Evolutionary conservation across 2,797 vertebrate species (phyloP), one percentile per base, ranked within the genome.

Genomic region (Protosalanx chinensis): DNA sequence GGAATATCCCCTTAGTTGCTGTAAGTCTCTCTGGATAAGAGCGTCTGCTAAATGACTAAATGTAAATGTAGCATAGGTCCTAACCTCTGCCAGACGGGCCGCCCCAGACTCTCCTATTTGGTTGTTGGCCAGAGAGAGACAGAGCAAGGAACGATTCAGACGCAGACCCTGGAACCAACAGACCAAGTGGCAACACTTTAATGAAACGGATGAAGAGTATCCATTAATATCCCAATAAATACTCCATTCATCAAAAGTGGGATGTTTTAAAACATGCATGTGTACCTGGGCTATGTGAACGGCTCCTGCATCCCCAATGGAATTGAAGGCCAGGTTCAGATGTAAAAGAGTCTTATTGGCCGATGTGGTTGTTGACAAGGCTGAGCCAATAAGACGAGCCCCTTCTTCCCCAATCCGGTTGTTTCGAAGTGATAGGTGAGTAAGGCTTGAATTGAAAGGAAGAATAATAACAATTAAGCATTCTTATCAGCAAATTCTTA

Each of bases 301-400:
- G 0, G 94, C 95, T 0, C 96, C 96, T 32, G 64, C 51, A 71
- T 97, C 94, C 0, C 93, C 90, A n/a, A 98, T 92, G 75, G 65
- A 85, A 78, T 98, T 98, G 87, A 94, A 97, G 15, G 90, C 88
- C 81, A 98, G 87, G 77, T 92, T 94, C 77, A 98, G 93, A 0
- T 89, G 91, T 41, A 87, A n/a, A 0, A 97, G 90, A 67, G 78
- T 92, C 67, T 81, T 92, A 87, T 93, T 95, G 82, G 90, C 70
- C 65, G 81, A 83, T 59, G 57, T 79, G 67, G 77, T 23, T 0
- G 88, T 91, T 20, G 93, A 94, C 51, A 97, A 89, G 0, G 92
- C 91, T 6, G 78, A 89, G 20, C 94, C 93, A 3, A 98, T 91
- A 56, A 94, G 88, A 64, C 57, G 68, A 0, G 94, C 93, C 0